Conservation (phyloP, 1,140 invertebrate genomes). For the Hermatobates lingyangjiaoensis region DNA sequence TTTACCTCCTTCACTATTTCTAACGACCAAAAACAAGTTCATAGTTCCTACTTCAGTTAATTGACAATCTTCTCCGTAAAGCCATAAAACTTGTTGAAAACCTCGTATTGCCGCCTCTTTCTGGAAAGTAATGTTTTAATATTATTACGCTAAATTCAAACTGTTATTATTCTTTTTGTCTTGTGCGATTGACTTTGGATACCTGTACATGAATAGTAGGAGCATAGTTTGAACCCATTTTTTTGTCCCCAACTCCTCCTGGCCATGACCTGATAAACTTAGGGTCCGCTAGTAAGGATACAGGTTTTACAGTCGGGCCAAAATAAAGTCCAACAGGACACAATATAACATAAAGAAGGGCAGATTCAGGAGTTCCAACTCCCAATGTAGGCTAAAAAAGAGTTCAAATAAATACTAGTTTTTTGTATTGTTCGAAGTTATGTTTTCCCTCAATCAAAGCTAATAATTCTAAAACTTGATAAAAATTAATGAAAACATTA, state of each 20-base stretch:
- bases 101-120: slow-evolving; percentile 56
- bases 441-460: no score
- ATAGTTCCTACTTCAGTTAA: slow-evolving; percentile 97
- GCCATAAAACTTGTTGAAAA: slow-evolving; percentile 92
- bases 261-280: slow-evolving; percentile 77
- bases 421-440: no score
- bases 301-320: slow-evolving; percentile 43
- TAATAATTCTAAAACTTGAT: no score
- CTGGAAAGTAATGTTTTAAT: slow-evolving; percentile 20
- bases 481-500: no score
- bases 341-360: slow-evolving; percentile 75
- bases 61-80: slow-evolving; percentile 84
- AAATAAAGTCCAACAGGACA: slow-evolving; percentile 91
- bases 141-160: no score
- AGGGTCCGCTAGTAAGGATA: slow-evolving; percentile 59
- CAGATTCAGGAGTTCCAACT: slow-evolving; percentile 61
- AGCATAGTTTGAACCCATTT: slow-evolving; percentile 88
- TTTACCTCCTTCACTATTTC: slow-evolving; percentile 78
- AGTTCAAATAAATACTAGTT: no score
- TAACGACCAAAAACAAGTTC: slow-evolving; percentile 87
- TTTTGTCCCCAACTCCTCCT: slow-evolving; percentile 81
- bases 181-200: no score
- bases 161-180: no score
- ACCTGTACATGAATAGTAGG: slow-evolving; percentile 65
- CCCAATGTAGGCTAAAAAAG: slow-evolving; percentile 66